Evolutionary conservation across 2,113 vertebrate species (phyloP), one percentile per base, ranked within the genome.

Genomic region (Pao palembangensis): DNA sequence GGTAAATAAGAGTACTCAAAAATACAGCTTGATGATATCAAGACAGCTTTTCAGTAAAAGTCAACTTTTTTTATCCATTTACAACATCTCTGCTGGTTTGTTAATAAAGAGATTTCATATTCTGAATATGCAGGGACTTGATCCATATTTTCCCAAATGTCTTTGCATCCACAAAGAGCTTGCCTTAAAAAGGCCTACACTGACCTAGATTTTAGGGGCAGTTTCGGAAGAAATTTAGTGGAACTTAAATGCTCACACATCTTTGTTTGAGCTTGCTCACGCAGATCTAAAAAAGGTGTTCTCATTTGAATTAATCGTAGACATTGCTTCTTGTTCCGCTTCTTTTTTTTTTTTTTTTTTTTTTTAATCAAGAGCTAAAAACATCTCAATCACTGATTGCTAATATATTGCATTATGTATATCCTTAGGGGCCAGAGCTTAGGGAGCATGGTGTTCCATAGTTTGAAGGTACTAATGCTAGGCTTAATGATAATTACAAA

Each of bases 181-280:
- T 59, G 25, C 43, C 56, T 67, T 0, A 57, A 74, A 67, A 76
- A 51, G 34, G 21, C 31, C 48, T 55, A 15, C 25, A 13, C 13
- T 71, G 60, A 75, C 76, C 75, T 65, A 73, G 34, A 67, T 85
- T 64, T 67, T 41, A 8, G 18, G 57, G 41, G 16, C 34, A 51
- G 14, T 43, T 34, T 63, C 55, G 28, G 16, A 58, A 56, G 61
- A 16, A 51, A 46, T 68, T 62, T 18, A 20, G 54, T 6, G 58
- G 23, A 49, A 23, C 8, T 28, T 47, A 46, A 48, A 51, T 28
- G 17, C 67, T 20, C 12, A 49, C 51, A 47, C 20, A 47, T 64
- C 23, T 62, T 47, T 70, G 38, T 62, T 62, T 48, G 4, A 53
- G 49, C 6, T 18, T 31, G 25, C 19, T 55, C 21, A 46, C 69